These are phyloP conservation scores for Chaetodon trifascialis DNA, from an alignment of 2,113 vertebrate genomes.

Conservation along the genomic window DNA sequence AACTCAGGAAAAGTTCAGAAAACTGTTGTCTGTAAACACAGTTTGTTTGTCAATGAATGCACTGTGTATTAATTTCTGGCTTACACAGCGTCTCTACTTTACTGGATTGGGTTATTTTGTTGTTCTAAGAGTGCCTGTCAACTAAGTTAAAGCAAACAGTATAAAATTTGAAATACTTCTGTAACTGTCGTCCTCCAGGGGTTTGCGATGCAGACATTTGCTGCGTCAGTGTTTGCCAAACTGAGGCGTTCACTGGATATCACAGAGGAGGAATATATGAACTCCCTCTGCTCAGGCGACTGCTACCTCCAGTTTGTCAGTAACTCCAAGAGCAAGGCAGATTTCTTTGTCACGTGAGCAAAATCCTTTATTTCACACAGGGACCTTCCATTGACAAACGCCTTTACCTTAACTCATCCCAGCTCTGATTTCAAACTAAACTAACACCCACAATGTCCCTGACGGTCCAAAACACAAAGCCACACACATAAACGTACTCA, in stretches of 20 bases:
- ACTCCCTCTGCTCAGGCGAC: conserved; percentile 77
- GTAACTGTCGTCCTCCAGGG: conserved; percentile 71
- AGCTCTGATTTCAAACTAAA: not conserved
- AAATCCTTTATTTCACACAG: not conserved
- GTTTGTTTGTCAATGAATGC: too few relatives aligned
- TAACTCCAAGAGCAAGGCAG: conserved; percentile 90
- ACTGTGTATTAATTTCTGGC: too few relatives aligned
- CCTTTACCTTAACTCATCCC: not conserved
- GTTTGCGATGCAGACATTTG: conserved; percentile 86
- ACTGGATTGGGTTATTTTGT: not conserved
- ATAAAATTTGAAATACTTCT: not conserved
- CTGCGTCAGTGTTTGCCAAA: conserved; percentile 80
- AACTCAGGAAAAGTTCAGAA: too few relatives aligned
- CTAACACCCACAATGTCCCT: too few relatives aligned
- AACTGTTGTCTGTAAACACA: too few relatives aligned
- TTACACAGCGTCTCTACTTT: too few relatives aligned
- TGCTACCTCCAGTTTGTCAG: conserved; percentile 89
- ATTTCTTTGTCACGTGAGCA: conserved; percentile 91
- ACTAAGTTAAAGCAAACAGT: not conserved
- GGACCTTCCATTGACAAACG: not conserved
- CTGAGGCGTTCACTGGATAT: conserved; percentile 84
- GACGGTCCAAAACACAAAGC: not conserved
- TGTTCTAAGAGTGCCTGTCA: not conserved
- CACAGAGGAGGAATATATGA: conserved; percentile 83
- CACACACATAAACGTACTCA: not conserved